phyloP scores from a whole-genome alignment of 2,888 invertebrate species.

The Philopedon plagiatum region DNA sequence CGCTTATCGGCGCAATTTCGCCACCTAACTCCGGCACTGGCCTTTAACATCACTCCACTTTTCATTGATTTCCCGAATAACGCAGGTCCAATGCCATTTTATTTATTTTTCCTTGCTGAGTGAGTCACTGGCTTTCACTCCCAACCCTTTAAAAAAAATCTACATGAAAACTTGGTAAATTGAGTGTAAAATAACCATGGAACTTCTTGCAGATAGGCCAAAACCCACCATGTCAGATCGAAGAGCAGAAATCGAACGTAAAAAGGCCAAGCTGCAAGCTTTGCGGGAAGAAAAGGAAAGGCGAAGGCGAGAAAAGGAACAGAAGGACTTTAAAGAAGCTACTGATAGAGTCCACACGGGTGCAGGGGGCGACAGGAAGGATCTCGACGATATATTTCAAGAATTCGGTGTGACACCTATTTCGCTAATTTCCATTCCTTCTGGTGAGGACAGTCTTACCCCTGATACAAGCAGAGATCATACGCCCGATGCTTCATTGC shows the following conservation, averaged over 20 bases:
- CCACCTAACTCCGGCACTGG: constrained; percentile 39
- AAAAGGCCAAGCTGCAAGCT: constrained; percentile 92
- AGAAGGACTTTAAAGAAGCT: constrained; percentile 70
- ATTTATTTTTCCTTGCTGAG: constrained; percentile 51
- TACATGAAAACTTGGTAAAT: not conserved
- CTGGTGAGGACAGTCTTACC: constrained; percentile 81
- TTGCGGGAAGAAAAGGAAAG: constrained; percentile 92
- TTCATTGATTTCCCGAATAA: constrained; percentile 57
- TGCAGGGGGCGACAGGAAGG: constrained; percentile 72
- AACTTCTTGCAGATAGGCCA: constrained; percentile 58
- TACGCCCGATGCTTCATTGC: constrained; percentile 86
- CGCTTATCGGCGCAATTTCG: not conserved
- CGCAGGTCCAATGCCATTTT: constrained; percentile 55
- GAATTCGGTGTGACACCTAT: constrained; percentile 90
- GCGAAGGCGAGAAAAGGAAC: constrained; percentile 86
- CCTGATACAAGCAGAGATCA: constrained; percentile 85
- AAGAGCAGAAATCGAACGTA: constrained; percentile 92
- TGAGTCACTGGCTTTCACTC: constrained; percentile 46
- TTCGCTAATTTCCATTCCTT: constrained; percentile 88
- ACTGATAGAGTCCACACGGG: constrained; percentile 71
- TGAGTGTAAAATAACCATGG: constrained; percentile 52
- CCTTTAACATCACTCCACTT: constrained; percentile 16
- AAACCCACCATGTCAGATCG: constrained; percentile 82
- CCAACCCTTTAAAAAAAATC: constrained; percentile 28
- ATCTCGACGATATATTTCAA: constrained; percentile 89